Evolutionary conservation across 2,113 vertebrate genomes (phyloP).

Genomic region (Neotoma lepida): DNA sequence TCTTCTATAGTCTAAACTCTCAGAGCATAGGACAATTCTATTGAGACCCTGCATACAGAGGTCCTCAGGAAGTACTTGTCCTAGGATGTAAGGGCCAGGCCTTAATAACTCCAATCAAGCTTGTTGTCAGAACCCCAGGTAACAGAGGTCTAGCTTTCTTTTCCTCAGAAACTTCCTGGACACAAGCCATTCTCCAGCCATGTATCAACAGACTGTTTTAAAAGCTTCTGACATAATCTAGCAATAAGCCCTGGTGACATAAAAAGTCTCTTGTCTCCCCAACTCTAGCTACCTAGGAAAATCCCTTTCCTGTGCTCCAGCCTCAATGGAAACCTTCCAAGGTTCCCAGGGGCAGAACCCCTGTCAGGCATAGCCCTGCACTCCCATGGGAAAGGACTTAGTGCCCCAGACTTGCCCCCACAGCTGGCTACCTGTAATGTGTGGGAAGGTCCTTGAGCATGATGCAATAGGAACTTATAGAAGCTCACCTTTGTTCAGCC

Average conservation of each 20-base stretch:
- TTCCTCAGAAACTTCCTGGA: neutral
- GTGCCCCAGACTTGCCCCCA: neutral
- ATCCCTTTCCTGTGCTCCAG: neutral
- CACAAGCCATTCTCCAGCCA: neutral
- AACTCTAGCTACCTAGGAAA: neutral
- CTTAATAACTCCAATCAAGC: neutral
- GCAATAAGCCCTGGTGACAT: neutral
- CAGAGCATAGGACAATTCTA: neutral
- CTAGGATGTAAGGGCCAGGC: neutral
- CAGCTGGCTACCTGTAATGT: neutral
- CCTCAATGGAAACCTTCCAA: neutral
- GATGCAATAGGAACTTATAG: neutral
- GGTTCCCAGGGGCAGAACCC: neutral
- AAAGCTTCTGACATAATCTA: neutral
- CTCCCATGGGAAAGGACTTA: neutral
- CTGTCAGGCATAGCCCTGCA: neutral
- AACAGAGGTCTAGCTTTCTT: neutral
- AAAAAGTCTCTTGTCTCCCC: neutral
- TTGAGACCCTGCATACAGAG: neutral
- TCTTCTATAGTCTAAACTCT: neutral
- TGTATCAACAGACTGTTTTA: neutral
- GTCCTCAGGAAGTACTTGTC: neutral
- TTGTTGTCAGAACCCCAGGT: neutral
- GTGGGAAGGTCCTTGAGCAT: neutral
- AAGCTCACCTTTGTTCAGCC: neutral